A percentile compares a stretch with the other conserved stretches of the same genome.
Evolutionary conservation across 2,113 vertebrate species (phyloP).

Genomic region (Vidua macroura): DNA sequence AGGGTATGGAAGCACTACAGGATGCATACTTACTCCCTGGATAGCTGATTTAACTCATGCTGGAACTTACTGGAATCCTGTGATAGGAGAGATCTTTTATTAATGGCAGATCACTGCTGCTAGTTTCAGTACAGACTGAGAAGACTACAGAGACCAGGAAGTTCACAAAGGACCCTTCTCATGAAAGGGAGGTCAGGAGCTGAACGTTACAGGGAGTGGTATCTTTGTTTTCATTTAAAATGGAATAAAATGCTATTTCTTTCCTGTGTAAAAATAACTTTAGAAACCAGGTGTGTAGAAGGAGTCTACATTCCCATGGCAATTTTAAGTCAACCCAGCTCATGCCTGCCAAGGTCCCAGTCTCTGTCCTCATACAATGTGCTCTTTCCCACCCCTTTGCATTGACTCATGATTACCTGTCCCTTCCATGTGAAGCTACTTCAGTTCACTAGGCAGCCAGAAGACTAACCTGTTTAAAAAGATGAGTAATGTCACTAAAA

Average conservation of each 20-base stretch:
- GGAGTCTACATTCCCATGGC: background rate
- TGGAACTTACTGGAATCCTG: background rate
- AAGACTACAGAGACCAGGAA: background rate
- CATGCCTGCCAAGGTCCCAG: background rate
- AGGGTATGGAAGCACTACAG: background rate
- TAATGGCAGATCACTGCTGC: background rate
- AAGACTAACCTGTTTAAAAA: background rate
- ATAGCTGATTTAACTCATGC: background rate
- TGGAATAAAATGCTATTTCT: background rate
- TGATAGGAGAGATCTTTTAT: background rate
- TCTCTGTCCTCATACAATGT: background rate
- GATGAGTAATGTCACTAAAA: background rate
- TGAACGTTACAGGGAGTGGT: background rate
- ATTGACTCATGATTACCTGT: background rate
- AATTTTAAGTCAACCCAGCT: background rate
- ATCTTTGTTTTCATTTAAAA: background rate
- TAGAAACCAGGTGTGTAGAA: background rate
- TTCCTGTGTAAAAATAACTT: background rate
- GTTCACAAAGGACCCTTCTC: background rate
- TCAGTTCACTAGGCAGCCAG: background rate
- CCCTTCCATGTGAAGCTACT: background rate
- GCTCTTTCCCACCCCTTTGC: background rate
- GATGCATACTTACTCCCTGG: background rate
- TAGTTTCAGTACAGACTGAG: background rate
- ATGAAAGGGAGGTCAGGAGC: background rate